These are phyloP conservation scores for Carabus problematicus DNA, from an alignment of 2,888 invertebrate species.

Conservation along the genomic window DNA sequence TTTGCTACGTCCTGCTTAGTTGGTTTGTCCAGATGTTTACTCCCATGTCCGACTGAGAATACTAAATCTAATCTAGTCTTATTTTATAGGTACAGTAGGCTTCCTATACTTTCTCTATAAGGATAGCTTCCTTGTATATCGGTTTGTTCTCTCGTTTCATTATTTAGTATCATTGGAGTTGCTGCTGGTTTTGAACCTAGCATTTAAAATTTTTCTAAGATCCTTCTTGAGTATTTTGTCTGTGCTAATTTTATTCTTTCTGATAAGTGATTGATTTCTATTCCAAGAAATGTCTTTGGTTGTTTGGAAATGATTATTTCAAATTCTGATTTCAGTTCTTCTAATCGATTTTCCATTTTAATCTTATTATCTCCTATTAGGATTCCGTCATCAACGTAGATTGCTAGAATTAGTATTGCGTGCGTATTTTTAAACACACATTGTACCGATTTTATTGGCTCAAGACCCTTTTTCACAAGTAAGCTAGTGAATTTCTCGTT, in stretches of 20 bases:
- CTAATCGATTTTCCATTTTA: slow-evolving; percentile 22
- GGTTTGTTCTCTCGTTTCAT: slow-evolving; percentile 17
- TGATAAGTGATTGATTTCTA: slow-evolving; percentile 24
- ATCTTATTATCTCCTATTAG: slow-evolving; percentile 39
- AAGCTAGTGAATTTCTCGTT: slow-evolving; percentile 12
- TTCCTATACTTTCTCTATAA: slow-evolving; percentile 23
- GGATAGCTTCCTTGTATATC: slow-evolving; percentile 27
- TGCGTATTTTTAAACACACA: too few species aligned
- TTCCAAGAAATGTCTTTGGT: slow-evolving; percentile 41
- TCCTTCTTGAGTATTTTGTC: slow-evolving; percentile 26
- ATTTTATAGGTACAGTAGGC: slow-evolving; percentile 23
- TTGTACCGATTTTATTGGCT: slow-evolving; percentile 12
- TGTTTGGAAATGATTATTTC: slow-evolving; percentile 41
- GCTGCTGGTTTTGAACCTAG: slow-evolving; percentile 27
- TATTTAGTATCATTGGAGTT: slow-evolving; percentile 22
- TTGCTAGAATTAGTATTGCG: slow-evolving; percentile 12
- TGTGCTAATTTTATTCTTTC: too few species aligned
- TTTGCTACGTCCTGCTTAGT: slow-evolving; percentile 2
- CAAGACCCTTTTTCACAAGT: slow-evolving; percentile 13
- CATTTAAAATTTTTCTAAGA: slow-evolving; percentile 32
- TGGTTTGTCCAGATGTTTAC: slow-evolving; percentile 11
- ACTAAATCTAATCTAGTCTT: slow-evolving; percentile 33
- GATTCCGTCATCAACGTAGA: slow-evolving; percentile 26
- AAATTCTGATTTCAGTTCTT: slow-evolving; percentile 29
- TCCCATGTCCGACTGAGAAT: background rate